phyloP scores from a whole-genome alignment of 2,113 vertebrate species.

The Typhlomys cinereus region DNA sequence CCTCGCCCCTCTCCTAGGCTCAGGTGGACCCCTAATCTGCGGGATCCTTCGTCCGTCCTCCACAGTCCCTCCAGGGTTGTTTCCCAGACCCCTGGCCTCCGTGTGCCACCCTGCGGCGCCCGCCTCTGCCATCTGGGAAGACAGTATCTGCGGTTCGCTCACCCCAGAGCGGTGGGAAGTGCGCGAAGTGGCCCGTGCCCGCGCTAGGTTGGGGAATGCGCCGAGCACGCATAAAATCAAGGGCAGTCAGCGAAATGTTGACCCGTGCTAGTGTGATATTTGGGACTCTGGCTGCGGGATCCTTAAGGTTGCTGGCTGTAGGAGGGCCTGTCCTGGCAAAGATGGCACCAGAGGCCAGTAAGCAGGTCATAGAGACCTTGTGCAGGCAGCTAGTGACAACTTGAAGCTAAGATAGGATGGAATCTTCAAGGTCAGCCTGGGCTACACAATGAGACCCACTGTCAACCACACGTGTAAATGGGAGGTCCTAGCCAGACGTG shows the following conservation, averaged over 20 bases:
- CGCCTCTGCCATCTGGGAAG: fast-evolving
- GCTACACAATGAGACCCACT: too few relatives aligned
- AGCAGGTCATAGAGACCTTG: too few relatives aligned
- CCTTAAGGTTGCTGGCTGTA: too few relatives aligned
- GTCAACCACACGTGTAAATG: too few relatives aligned
- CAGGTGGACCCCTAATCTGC: not conserved
- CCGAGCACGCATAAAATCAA: not conserved
- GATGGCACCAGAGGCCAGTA: too few relatives aligned
- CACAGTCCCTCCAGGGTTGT: not conserved
- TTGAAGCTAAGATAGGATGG: too few relatives aligned
- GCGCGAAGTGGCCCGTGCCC: not conserved
- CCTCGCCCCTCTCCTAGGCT: not conserved
- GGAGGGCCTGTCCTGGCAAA: too few relatives aligned
- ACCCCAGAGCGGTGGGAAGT: not conserved
- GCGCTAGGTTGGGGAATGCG: not conserved
- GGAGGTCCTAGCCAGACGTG: too few relatives aligned
- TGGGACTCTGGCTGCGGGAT: too few relatives aligned
- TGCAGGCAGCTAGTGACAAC: too few relatives aligned
- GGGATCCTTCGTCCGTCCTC: not conserved
- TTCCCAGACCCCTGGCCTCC: not conserved
- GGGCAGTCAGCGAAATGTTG: not conserved
- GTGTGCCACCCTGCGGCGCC: not conserved
- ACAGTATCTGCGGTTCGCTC: not conserved
- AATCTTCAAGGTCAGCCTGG: too few relatives aligned
- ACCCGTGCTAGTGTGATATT: too few relatives aligned